These are phyloP conservation scores for Ophthalmolycus amberensis DNA, from an alignment of 2,113 vertebrate species.

Conservation along the genomic window DNA sequence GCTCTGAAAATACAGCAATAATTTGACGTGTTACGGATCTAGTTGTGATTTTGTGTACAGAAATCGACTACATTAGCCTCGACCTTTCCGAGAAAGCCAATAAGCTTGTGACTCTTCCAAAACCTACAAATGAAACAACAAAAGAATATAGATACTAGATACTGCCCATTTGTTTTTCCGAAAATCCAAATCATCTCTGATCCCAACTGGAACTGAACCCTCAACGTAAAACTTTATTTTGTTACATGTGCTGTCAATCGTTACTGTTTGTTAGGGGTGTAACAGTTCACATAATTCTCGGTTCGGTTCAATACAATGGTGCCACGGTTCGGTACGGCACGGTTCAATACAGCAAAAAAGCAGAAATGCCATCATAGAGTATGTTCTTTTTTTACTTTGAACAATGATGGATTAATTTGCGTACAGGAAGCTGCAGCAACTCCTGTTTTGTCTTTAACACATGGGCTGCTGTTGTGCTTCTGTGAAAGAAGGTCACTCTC, in stretches of 20 bases:
- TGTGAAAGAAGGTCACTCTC: too few species aligned
- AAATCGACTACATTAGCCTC: neutral
- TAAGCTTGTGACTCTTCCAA: neutral
- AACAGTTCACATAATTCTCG: too few species aligned
- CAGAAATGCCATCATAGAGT: too few species aligned
- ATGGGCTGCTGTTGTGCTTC: too few species aligned
- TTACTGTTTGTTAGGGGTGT: too few species aligned
- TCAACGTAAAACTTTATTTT: neutral
- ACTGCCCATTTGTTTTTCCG: neutral
- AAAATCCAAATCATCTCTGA: neutral
- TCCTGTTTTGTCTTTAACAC: too few species aligned
- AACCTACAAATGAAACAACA: neutral
- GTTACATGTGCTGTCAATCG: neutral
- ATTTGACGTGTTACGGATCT: neutral
- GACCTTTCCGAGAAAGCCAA: neutral
- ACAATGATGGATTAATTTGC: too few species aligned
- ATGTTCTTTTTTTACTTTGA: too few species aligned
- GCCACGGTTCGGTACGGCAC: too few species aligned
- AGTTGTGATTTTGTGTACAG: neutral
- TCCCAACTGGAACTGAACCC: neutral
- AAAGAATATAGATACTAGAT: neutral
- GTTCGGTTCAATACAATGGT: too few species aligned
- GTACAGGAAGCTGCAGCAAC: too few species aligned
- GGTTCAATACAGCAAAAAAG: too few species aligned
- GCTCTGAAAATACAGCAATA: conserved; percentile 54